Evolutionary conservation across 2,888 invertebrate genomes (phyloP), one percentile per base, ranked within the genome.

Genomic region (Drosophila ezoana): DNA sequence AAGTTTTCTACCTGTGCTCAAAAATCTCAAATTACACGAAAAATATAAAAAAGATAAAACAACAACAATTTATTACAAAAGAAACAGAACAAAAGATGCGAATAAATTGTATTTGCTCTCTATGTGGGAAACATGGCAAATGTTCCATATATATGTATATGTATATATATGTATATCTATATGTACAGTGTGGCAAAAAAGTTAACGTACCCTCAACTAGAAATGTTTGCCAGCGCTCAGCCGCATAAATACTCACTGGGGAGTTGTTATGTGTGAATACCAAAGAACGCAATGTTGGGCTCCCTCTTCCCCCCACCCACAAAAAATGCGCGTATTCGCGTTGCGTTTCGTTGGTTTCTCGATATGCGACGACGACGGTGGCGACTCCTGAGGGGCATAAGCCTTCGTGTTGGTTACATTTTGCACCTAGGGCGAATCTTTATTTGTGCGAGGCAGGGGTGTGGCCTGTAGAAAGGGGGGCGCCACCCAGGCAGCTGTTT

Each of bases 231-330:
- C 64, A 58, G 73, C 8, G 28, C 68, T 81, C 80, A 76, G 81
- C 87, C 83, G 87, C 83, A 84, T 89, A 89, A 84, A 84, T 89
- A 84, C 87, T 84, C 83, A 72, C 84, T 61, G 63, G 87, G 89
- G 83, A 84, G 89, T 84, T 87, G 81, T 89, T 83, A 74, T 82
- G 85, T 87, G 69, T 64, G 67, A 81, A 75, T 69, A 63, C 65
- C 70, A 67, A 64, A 56, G 61, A 81, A 70, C 79, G 75, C 65
- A 81, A 72, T 65, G 78, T 54, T 65, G 60, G 20, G n/a, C 10
- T 3, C 33, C 18, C n/a, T n/a, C 16, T 1, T 8, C 20, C 6
- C n/a, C 6, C 10, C 3, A 6, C 18, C 5, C 18, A 65, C 62
- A 65, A 87, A 87, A 76, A 80, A 87, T 87, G 73, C 78, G 84